These are phyloP conservation scores for Thymallus thymallus DNA, from an alignment of 2,113 vertebrate species.

Conservation along the genomic window DNA sequence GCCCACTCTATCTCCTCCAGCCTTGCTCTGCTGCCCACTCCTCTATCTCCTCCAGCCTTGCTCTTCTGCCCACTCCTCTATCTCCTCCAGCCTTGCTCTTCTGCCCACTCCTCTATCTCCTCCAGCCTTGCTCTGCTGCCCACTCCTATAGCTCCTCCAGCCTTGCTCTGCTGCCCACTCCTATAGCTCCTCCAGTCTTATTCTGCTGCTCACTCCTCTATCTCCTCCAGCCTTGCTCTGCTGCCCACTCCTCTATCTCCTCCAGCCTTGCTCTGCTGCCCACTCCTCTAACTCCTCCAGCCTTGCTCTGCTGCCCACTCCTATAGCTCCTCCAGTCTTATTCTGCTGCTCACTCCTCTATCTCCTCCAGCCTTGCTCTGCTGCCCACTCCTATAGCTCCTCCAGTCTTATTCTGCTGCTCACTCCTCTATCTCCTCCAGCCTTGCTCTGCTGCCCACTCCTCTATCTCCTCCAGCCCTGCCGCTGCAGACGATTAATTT, in stretches of 20 bases:
- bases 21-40: slow-evolving; percentile 4
- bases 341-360: not conserved
- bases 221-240: too few species aligned
- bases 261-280: not conserved
- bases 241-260: too few species aligned
- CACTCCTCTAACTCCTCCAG: not conserved
- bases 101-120: too few species aligned
- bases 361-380: not conserved
- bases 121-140: too few species aligned
- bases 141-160: too few species aligned
- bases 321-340: not conserved
- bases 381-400: not conserved
- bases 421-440: slow-evolving; percentile 3
- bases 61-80: too few species aligned
- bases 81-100: too few species aligned
- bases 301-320: not conserved
- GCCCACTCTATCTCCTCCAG: not conserved
- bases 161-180: too few species aligned
- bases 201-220: too few species aligned
- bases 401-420: not conserved
- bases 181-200: too few species aligned
- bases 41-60: not conserved
- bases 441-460: slow-evolving; percentile 5
- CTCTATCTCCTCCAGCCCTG: not conserved
- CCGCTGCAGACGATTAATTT: slow-evolving; percentile 57